These are phyloP conservation scores for Nymphalis polychloros DNA, from an alignment of 2,888 invertebrate genomes.

Conservation along the genomic window DNA sequence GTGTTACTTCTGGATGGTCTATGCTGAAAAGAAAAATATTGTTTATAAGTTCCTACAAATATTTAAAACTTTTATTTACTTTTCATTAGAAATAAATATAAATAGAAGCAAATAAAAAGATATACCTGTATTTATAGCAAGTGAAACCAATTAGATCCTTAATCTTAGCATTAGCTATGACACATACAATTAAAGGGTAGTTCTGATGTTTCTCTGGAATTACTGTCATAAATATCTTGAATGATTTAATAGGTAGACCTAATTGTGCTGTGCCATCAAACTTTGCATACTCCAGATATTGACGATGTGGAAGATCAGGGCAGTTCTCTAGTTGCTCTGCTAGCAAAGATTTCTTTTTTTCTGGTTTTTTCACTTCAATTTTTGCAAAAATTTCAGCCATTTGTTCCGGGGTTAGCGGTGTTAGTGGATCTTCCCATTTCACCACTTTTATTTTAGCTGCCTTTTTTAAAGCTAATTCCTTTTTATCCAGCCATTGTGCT, in stretches of 20 bases:
- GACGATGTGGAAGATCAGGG: constrained; percentile 89
- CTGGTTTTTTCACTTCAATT: constrained; percentile 58
- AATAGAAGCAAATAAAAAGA: constrained; percentile 9
- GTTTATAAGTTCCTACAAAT: background rate
- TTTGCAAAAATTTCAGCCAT: constrained; percentile 82
- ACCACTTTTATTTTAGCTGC: constrained; percentile 88
- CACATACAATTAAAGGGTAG: constrained; percentile 91
- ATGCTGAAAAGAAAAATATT: constrained; percentile 67
- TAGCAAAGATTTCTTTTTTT: constrained; percentile 83
- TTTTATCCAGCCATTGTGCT: constrained; percentile 92
- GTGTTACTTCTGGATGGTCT: constrained; percentile 83
- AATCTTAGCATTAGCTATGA: constrained; percentile 92
- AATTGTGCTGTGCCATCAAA: constrained; percentile 94
- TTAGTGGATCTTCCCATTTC: constrained; percentile 84
- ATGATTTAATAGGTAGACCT: constrained; percentile 89
- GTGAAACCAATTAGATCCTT: constrained; percentile 95
- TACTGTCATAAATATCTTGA: constrained; percentile 95
- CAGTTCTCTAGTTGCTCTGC: constrained; percentile 89
- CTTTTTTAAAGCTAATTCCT: constrained; percentile 92
- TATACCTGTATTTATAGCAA: constrained; percentile 90
- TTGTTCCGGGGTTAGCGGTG: constrained; percentile 79
- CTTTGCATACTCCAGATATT: constrained; percentile 93
- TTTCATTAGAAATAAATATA: background rate
- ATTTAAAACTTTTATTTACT: background rate
- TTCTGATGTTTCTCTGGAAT: constrained; percentile 89